Conservation (phyloP, 2,888 invertebrate species). For the Agriotes lineatus region DNA sequence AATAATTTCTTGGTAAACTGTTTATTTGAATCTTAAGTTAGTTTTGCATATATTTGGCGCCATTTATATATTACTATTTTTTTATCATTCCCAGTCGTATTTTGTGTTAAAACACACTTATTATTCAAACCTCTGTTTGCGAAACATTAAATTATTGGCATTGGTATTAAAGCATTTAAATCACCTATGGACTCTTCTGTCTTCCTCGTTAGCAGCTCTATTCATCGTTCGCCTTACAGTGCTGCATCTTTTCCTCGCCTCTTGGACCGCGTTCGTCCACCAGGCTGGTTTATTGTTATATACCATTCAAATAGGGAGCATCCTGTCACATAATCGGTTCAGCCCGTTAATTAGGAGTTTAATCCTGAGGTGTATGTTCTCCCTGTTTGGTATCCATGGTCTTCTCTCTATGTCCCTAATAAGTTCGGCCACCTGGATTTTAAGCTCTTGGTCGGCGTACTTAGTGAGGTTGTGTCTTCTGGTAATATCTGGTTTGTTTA, state of each 20-base stretch:
- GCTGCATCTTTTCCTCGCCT: background rate
- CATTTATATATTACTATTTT: too few relatives aligned
- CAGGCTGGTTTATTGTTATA: background rate
- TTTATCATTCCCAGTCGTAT: too few relatives aligned
- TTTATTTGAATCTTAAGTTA: too few relatives aligned
- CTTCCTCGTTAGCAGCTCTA: background rate
- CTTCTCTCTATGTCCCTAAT: background rate
- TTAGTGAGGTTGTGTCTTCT: background rate
- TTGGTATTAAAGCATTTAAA: too few relatives aligned
- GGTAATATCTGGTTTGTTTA: background rate
- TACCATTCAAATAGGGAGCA: background rate
- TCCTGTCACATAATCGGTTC: background rate
- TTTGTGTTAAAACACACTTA: too few relatives aligned
- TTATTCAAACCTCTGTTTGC: too few relatives aligned
- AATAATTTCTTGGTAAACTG: too few relatives aligned
- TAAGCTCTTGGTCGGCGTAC: background rate
- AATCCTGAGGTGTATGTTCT: background rate
- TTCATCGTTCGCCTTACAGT: background rate
- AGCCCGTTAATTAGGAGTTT: background rate
- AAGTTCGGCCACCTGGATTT: background rate
- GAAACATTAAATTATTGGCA: too few relatives aligned
- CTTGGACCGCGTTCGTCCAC: background rate
- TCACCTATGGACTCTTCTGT: too few relatives aligned
- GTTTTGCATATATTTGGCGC: too few relatives aligned
- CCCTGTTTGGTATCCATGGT: background rate